Base-by-base conservation (phyloP, 2,888 invertebrate genomes). In the Macrosoma leucophasiata region DNA sequence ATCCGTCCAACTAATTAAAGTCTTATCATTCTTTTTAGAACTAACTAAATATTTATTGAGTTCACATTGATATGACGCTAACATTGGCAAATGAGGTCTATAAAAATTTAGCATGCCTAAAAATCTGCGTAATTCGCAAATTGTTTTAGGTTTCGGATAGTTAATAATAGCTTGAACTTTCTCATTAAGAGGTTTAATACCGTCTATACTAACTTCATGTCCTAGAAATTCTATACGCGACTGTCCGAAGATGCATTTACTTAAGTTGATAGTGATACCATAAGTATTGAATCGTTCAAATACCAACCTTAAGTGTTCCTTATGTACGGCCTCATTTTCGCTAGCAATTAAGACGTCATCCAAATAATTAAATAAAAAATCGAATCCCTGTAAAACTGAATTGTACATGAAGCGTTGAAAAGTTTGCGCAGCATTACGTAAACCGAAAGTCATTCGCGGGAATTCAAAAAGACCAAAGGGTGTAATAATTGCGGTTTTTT, bases 401-500 rank as follows among this genome's bases (percentile, higher is more conserved):
- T 45, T 28, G 29, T 54, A 44, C 32, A 61, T 52, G 31, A 58
- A 56, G 2, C 59, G 24, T 32, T 65, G 62, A 34, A 50, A 61
- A 1, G 59, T 57, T 29, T 57, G 56, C 1, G 48, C 53, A 0
- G 63, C 60, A 24, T 64, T 66, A 0, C 52, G 31, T 2, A 69
- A 38, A 1, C 62, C 64, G 22, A 57, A 12, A 2, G 22, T 22
- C 31, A 36, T 36, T 17, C 31, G 22, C 13, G 31, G 36, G 27
- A 35, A 41, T 41, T 41, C 33, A 13, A 36, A 41, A 17, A 39
- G 23, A 8, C 36, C 37, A 6, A 43, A 18, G 1, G 32, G 39
- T 11, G 39, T 36, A 2, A 32, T 39, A 15, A 29, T 29, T 3
- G 41, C 44, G 2, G 47, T 48, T 28, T 33, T 70, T 1, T 37